Base-by-base conservation (phyloP, 2,888 invertebrate genomes). In the Serrognathus titanus region DNA sequence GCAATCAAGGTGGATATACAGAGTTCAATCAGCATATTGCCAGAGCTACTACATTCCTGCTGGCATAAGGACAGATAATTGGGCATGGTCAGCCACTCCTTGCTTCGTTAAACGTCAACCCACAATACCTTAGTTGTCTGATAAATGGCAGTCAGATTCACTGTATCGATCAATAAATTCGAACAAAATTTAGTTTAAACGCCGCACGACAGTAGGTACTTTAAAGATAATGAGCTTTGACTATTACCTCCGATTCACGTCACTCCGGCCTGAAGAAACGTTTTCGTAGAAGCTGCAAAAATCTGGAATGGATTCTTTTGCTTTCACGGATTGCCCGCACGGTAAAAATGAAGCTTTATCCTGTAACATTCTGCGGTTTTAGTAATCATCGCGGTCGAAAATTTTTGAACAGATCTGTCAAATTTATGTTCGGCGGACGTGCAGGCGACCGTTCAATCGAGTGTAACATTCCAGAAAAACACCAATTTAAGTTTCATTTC, bases 1-100 rank as follows among this genome's bases (percentile, higher is more conserved):
- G 62, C 61, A 66, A 66, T 64, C 64, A 63, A 64, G 62, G 54
- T 53, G 57, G 48, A 55, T 61, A 63, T 62, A 59, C 56, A 53
- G 56, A 57, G 51, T 43, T 53, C 48, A 56, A 58, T 53, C 52
- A 60, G 50, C 41, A 11, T 41, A 48, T 45, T 57, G 51, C 45
- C 24, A 31, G 40, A 53, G 48, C 52, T 58, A 48, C 55, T 53
- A 41, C 51, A 59, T 50, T 59, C 53, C 48, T 53, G 49, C 35
- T 20, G 40, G 37, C 43, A 50, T 57, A 50, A 50, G 47, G 51
- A 48, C 50, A 35, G 45, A 49, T 58, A 63, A 63, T 63, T 63
- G 61, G 57, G 58, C 58, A 62, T 60, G 54, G 51, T 45, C 37
- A 54, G 49, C 60, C 55, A 53, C 55, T 49, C 53, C 51, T 20